These are phyloP conservation scores for Aldabrachelys gigantea DNA, from an alignment of 2,113 vertebrate species.

Conservation along the genomic window DNA sequence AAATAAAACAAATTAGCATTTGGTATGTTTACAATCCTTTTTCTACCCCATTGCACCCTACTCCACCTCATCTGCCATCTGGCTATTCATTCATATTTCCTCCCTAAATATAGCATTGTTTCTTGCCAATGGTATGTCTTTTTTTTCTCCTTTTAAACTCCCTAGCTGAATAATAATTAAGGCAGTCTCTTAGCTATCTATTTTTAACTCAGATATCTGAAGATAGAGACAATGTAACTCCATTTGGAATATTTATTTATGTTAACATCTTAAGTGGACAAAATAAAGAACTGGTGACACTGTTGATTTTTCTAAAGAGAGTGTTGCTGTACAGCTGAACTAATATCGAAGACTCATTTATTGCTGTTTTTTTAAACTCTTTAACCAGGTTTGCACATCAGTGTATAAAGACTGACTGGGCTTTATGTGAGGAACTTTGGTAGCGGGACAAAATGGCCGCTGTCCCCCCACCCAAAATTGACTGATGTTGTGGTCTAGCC, in stretches of 20 bases:
- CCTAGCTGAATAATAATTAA: neutral
- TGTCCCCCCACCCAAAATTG: neutral
- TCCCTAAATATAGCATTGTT: constrained; percentile 4
- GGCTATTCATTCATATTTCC: constrained; percentile 15
- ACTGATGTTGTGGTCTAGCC: neutral
- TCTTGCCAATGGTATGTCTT: neutral
- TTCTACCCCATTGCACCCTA: neutral
- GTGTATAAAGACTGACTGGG: neutral
- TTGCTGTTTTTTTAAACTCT: neutral
- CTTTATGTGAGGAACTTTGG: neutral
- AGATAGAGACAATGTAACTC: neutral
- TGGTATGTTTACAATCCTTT: neutral
- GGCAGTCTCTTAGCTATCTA: neutral
- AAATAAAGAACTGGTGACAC: neutral
- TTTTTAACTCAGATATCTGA: constrained; percentile 26
- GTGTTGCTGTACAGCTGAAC: neutral
- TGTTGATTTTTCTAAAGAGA: neutral
- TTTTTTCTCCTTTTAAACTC: neutral
- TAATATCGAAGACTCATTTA: neutral
- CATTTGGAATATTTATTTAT: neutral
- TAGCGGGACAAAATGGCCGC: neutral
- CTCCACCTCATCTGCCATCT: constrained; percentile 31
- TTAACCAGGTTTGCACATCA: neutral
- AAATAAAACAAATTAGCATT: constrained; percentile 34
- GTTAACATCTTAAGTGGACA: neutral